A percentile compares a stretch with the other conserved stretches of the same genome.
Conservation (phyloP, 2,797 vertebrate species). For the Hirundo rustica region DNA sequence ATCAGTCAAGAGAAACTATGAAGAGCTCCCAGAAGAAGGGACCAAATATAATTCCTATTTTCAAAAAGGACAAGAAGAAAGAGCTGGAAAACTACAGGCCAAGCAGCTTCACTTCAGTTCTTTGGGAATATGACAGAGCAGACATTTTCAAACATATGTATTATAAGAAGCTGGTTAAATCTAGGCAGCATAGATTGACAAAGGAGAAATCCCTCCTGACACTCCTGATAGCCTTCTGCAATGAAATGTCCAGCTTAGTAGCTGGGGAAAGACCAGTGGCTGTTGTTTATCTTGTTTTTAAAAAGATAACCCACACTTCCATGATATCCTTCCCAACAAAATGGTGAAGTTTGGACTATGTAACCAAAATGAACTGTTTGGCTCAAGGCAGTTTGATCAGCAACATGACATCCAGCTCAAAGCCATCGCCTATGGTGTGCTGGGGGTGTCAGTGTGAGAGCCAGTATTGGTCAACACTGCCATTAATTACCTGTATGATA, state of each 20-base stretch:
- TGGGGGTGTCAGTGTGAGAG: neutral
- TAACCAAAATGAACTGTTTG: neutral
- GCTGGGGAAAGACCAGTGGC: neutral
- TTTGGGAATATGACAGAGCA: neutral
- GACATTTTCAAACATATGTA: neutral
- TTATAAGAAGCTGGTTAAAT: neutral
- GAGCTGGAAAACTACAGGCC: neutral
- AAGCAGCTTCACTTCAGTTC: neutral
- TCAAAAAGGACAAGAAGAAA: neutral
- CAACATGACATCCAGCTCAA: neutral
- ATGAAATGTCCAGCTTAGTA: neutral
- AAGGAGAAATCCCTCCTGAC: neutral
- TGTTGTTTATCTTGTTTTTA: neutral
- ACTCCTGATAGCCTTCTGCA: neutral
- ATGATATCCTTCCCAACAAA: neutral
- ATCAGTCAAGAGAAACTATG: neutral
- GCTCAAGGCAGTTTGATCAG: neutral
- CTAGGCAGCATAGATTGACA: neutral
- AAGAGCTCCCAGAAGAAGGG: neutral
- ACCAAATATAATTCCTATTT: neutral
- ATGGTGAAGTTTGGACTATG: rapidly evolving
- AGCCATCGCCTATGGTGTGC: no score
- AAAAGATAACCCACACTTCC: neutral
- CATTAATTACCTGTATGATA: neutral
- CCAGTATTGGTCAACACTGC: neutral